Percentiles rank a stretch among this genome's conserved stretches.
These are phyloP conservation scores for Gymnoscopelus braueri DNA, from an alignment of 2,797 vertebrate species.

Conservation along the genomic window DNA sequence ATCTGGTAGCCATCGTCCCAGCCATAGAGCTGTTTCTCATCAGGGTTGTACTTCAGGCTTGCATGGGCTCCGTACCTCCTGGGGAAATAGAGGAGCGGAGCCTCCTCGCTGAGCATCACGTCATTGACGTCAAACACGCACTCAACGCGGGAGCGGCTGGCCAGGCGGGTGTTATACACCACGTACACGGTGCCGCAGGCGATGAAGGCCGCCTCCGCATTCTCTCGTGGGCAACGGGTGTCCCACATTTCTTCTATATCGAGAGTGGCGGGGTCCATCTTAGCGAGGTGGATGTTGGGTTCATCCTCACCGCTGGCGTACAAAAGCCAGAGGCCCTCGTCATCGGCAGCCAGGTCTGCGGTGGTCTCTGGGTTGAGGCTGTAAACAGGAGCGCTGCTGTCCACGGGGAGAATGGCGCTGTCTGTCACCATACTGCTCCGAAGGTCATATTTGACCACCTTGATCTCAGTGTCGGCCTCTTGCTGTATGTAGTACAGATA, in stretches of 20 bases:
- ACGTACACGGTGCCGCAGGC: conserved; percentile 93
- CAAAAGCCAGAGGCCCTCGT: conserved; percentile 94
- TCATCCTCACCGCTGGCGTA: conserved; percentile 87
- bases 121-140: conserved; percentile 95
- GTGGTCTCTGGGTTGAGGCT: conserved; percentile 86
- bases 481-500: conserved; percentile 89
- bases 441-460: conserved; percentile 92
- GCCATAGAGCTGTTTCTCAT: conserved; percentile 91
- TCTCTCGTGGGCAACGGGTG: conserved; percentile 90
- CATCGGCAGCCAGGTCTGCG: conserved; percentile 89
- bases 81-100: conserved; percentile 93
- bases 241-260: conserved; percentile 98
- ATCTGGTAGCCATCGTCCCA: conserved; percentile 99
- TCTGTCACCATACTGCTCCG: conserved; percentile 85
- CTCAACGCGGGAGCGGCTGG: conserved; percentile 92
- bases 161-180: conserved; percentile 92
- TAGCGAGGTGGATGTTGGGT: conserved; percentile 90
- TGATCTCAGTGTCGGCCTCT: conserved; percentile 82
- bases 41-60: conserved; percentile 94
- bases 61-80: conserved; percentile 91
- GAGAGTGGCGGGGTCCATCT: conserved; percentile 89
- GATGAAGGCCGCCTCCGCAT: conserved; percentile 92
- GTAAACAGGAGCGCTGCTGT: conserved; percentile 80
- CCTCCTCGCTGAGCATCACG: conserved; percentile 84
- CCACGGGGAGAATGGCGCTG: conserved; percentile 88